Evolutionary conservation across 2,888 invertebrate genomes (phyloP), one percentile per base, ranked within the genome.

Genomic region (Acleris cristana): DNA sequence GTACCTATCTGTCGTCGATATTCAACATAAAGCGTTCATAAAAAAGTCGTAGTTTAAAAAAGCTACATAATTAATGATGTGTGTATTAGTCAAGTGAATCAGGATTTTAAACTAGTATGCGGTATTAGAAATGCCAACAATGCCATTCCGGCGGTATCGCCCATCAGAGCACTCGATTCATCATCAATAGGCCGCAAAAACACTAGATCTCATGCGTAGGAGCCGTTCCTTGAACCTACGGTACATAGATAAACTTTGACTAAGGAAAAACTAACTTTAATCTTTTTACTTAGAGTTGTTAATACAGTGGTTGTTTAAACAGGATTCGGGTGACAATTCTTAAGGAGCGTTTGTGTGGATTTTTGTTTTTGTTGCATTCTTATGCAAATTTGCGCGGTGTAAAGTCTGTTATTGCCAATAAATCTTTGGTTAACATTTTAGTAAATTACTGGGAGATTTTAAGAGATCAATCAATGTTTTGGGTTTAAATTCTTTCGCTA

Each of bases 121-220:
- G 45, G 40, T 59, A 54, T 64, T 56, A 65, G 60, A 57, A 65
- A 63, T 60, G 62, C 64, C 65, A 69, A 21, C 65, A 70, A 68
- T 61, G 64, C 65, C 65, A 60, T 74, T 72, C 69, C 70, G 71
- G 73, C 70, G 72, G 59, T 45, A 64, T 74, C 66, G 71, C 72
- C 76, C 82, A 84, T 84, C 83, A 82, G 81, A 85, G 79, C 78
- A 76, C 79, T 75, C 86, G 79, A 86, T 87, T 84, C 82, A 88
- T 87, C 85, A 85, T 82, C 81, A 80, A 76, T 83, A 83, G 84
- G 84, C 71, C 67, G 76, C 81, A 87, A 88, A 88, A 83, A 75
- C 61, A 54, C 55, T 60, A 59, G 52, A 60, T 73, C 73, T n/a
- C 64, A 78, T 84, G 87, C 88, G 85, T 85, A 64, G 64, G 85